Evolutionary conservation across 1,140 invertebrate genomes (phyloP), one percentile per base, ranked within the genome.

Genomic region (Diploscapter pachys): DNA sequence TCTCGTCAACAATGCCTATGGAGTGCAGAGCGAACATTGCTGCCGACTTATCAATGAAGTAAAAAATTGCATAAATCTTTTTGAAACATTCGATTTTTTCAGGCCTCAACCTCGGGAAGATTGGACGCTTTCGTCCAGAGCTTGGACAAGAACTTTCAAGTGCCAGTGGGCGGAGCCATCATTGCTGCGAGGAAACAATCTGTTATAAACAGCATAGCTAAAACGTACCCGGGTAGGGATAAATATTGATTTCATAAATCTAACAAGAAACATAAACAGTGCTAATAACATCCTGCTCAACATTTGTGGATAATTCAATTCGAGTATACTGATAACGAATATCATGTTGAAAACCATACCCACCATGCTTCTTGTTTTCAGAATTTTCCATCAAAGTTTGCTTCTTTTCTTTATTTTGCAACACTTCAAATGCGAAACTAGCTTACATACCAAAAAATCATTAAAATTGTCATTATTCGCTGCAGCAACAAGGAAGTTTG

Each of bases 1-100:
- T 87, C 78, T 94, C 63, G 89, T 94, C 2, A 95, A 95, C 84
- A 95, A 95, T 88, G 93, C 93, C 2, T 95, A 95, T 86, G 93
- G 93, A 73, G 85, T 94, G 70, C 93, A 94, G 86, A 91, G 90
- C 78, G 89, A 89, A 11, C 89, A 90, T 78, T 91, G 92, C 80
- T 90, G 86, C 51, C 52, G 75, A 8, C 89, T 91, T 83, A 86
- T 91, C n/a, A 90, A 93, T 80, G 90, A 93, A 86, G 89, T 56
- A 8, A 31, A 31, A 31, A 31, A 31, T 31, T 31, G 31, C 31
- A 31, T 1, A 31, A 31, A 31, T 31, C 1, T 31, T 31, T n/a
- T n/a, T n/a, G n/a, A n/a, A 31, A 31, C 31, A 31, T 31, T 31
- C 0, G 31, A 31, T 31, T 31, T 31, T 31, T 68, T 68, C 50